Conservation (phyloP, 2,797 vertebrate species). For the Lagorchestes hirsutus region DNA sequence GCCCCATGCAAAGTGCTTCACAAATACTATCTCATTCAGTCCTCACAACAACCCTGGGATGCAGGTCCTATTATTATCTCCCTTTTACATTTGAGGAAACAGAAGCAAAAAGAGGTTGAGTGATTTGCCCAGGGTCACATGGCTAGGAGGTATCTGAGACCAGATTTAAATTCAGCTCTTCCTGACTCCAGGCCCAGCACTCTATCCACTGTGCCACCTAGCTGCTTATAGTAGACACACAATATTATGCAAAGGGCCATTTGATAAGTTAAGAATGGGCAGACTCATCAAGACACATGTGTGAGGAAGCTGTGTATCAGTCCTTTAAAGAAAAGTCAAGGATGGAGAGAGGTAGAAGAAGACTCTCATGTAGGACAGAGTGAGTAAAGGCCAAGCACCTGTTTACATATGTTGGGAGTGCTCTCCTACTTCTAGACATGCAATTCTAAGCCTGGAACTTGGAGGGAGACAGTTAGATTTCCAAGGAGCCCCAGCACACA, state of each 20-base stretch:
- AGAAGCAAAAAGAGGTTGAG: not conserved
- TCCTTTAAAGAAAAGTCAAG: too few species aligned
- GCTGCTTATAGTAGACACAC: not conserved
- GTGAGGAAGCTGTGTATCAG: too few species aligned
- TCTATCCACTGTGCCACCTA: not conserved
- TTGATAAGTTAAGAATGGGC: not conserved
- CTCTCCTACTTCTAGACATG: not conserved
- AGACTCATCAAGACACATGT: too few species aligned
- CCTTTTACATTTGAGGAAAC: not conserved
- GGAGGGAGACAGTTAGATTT: not conserved
- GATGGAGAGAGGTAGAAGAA: too few species aligned
- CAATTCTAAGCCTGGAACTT: not conserved
- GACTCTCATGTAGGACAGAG: not conserved
- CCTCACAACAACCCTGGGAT: not conserved
- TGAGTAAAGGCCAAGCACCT: not conserved
- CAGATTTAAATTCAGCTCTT: not conserved
- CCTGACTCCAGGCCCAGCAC: not conserved
- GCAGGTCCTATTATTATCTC: not conserved
- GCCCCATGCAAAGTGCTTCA: not conserved
- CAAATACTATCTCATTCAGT: not conserved
- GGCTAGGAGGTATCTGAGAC: not conserved
- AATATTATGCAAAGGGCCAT: not conserved
- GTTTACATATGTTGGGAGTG: slow-evolving; percentile 5
- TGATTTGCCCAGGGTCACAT: not conserved
- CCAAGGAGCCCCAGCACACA: slow-evolving; percentile 27